Percentiles rank a stretch among this genome's conserved stretches.
Conservation (phyloP, 2,888 invertebrate genomes). For the Tillus elongatus region DNA sequence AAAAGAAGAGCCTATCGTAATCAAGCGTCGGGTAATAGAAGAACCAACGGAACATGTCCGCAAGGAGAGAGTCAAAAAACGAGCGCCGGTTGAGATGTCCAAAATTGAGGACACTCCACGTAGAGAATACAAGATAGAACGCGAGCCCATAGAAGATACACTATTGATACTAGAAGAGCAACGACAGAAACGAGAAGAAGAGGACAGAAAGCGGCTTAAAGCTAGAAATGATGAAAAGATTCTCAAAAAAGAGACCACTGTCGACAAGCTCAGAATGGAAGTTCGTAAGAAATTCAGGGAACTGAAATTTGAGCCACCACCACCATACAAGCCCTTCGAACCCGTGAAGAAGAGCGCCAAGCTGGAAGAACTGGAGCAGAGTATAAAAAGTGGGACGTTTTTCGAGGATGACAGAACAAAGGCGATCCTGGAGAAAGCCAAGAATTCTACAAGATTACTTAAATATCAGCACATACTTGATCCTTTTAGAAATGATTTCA, state of each 20-base stretch:
- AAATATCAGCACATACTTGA: slow-evolving; percentile 31
- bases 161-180: slow-evolving; percentile 30
- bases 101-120: slow-evolving; percentile 22
- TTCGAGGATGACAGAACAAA: slow-evolving; percentile 38
- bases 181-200: slow-evolving; percentile 32
- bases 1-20: slow-evolving; percentile 31
- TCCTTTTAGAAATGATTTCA: slow-evolving; percentile 28
- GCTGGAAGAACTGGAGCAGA: slow-evolving; percentile 34
- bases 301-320: slow-evolving; percentile 34
- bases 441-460: slow-evolving; percentile 31
- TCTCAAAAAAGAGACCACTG: slow-evolving; percentile 34
- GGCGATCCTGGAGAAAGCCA: slow-evolving; percentile 36
- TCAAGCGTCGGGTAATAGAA: slow-evolving; percentile 31
- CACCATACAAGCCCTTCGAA: slow-evolving; percentile 33
- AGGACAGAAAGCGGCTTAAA: slow-evolving; percentile 35
- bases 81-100: slow-evolving; percentile 20
- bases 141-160: slow-evolving; percentile 32
- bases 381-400: slow-evolving; percentile 38
- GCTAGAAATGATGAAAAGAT: slow-evolving; percentile 33
- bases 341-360: slow-evolving; percentile 38
- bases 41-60: slow-evolving; percentile 29
- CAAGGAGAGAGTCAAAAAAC: slow-evolving; percentile 33
- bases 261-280: slow-evolving; percentile 33
- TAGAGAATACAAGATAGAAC: slow-evolving; percentile 23
- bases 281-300: slow-evolving; percentile 35